Evolutionary conservation across 1,140 invertebrate genomes (phyloP).

Genomic region (Melanaphis sacchari): DNA sequence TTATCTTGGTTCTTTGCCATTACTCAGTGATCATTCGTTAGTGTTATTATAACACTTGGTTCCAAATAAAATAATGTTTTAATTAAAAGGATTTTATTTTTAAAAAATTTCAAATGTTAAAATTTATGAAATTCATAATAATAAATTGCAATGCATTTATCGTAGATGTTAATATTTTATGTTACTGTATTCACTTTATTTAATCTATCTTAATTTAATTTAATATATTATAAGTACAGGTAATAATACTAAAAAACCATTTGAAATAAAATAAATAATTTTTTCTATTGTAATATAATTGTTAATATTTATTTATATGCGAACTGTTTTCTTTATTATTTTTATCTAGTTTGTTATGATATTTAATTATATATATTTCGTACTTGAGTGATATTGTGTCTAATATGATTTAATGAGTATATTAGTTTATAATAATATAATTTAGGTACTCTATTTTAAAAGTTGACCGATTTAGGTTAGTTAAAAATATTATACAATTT

Average conservation of each 20-base stretch:
- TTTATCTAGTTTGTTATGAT: no score
- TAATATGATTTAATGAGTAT: no score
- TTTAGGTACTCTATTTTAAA: no score
- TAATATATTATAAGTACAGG: not conserved
- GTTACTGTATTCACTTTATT: not conserved
- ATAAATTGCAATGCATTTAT: not conserved
- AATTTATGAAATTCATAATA: not conserved
- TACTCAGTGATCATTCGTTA: not conserved
- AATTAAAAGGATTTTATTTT: slow-evolving; percentile 27
- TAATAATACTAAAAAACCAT: not conserved
- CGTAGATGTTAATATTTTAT: not conserved
- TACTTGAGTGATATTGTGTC: no score
- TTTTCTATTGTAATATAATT: not conserved
- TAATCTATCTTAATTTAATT: not conserved
- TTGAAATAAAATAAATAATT: not conserved
- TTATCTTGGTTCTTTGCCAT: slow-evolving; percentile 27
- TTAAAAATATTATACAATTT: no score
- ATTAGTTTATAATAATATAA: no score
- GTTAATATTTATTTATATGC: not conserved
- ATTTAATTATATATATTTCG: no score
- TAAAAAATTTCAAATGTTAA: not conserved
- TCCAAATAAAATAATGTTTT: not conserved
- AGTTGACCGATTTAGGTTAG: no score
- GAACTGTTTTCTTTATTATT: not conserved
- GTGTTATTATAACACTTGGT: slow-evolving; percentile 14